Evolutionary conservation across 2,888 invertebrate genomes (phyloP).

Genomic region (Plagodis pulveraria): DNA sequence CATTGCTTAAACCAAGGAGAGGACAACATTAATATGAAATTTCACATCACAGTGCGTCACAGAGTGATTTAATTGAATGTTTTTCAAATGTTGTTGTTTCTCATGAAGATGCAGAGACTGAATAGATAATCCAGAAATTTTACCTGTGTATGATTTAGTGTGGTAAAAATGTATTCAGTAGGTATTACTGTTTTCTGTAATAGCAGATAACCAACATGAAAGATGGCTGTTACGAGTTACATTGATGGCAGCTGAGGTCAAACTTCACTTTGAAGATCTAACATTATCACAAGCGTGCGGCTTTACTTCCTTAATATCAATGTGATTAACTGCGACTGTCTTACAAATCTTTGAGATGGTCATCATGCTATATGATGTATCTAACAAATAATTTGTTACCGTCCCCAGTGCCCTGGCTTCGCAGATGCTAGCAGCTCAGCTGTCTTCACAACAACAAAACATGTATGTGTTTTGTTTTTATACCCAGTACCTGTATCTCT

Average conservation of each 20-base stretch:
- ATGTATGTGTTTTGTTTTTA: conserved; percentile 91
- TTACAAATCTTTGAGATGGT: conserved; percentile 21
- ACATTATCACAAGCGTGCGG: conserved; percentile 60
- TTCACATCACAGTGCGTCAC: conserved; percentile 64
- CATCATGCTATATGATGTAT: conserved; percentile 43
- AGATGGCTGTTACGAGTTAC: no score
- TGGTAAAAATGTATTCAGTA: no score
- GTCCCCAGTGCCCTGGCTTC: conserved; percentile 98
- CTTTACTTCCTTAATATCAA: conserved; percentile 48
- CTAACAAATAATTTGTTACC: conserved; percentile 83
- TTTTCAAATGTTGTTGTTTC: conserved; percentile 24
- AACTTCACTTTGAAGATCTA: neutral
- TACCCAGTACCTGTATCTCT: conserved; percentile 63
- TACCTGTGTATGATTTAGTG: neutral
- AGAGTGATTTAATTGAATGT: conserved; percentile 33
- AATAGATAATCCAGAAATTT: conserved; percentile 17
- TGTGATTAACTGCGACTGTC: conserved; percentile 19
- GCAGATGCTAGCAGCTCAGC: conserved; percentile 97
- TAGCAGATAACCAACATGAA: no score
- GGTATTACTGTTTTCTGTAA: no score
- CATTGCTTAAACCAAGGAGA: conserved; percentile 67
- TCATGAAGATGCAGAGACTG: conserved; percentile 14
- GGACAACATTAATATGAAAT: conserved; percentile 59
- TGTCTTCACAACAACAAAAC: conserved; percentile 96
- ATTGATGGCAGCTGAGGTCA: neutral